These are phyloP conservation scores for Vidua chalybeata DNA, from an alignment of 2,113 vertebrate genomes.

Conservation along the genomic window DNA sequence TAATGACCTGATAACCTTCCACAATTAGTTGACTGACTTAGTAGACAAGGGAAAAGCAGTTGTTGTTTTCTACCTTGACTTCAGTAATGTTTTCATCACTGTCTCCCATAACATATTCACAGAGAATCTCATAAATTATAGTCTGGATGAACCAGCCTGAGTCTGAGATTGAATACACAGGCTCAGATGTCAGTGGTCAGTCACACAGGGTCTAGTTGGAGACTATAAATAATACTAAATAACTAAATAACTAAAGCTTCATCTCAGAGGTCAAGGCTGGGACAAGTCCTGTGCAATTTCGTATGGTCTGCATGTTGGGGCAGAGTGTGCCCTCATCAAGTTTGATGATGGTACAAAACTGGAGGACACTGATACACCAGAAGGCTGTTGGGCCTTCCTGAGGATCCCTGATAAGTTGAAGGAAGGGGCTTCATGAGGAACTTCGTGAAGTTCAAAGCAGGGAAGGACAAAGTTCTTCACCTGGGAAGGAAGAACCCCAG, in stretches of 20 bases:
- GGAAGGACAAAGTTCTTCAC: background rate
- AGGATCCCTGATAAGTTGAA: background rate
- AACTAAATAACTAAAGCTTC: background rate
- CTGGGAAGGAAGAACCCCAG: fast-evolving
- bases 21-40: background rate
- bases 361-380: background rate
- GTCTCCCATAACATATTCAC: background rate
- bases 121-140: background rate
- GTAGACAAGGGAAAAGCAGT: background rate
- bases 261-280: background rate
- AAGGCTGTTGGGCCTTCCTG: background rate
- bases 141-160: background rate
- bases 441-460: background rate
- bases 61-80: background rate
- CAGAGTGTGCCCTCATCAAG: background rate
- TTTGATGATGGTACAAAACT: background rate
- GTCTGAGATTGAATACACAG: background rate
- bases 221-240: too few species aligned
- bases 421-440: background rate
- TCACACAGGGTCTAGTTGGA: background rate
- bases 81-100: background rate
- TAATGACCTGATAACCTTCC: background rate
- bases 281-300: background rate
- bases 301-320: background rate
- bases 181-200: background rate